Base-by-base conservation (phyloP, 2,888 invertebrate species). In the Hydriomena furcata region DNA sequence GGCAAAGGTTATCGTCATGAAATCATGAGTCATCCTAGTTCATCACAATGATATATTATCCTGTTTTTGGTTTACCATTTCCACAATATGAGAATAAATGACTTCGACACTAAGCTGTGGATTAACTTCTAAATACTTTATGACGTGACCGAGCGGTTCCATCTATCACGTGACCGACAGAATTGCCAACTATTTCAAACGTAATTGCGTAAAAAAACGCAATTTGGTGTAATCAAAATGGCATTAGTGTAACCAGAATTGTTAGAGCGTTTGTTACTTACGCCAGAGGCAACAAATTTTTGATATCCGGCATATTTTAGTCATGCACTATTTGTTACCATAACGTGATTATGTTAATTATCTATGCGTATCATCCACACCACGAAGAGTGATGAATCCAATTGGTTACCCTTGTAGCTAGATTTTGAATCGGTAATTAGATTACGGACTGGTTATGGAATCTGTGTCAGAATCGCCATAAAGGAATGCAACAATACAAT, bases 201-300 rank as follows among this genome's bases (percentile, higher is more conserved):
- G 55, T 60, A 49, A 53, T 68, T 73, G 70, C 64, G 71, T 74
- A 81, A 82, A 80, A n/a, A 79, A 77, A 79, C 70, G 64, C 59
- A 82, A 83, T 82, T 82, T 79, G 71, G 70, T 68, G 75, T 80
- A 85, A 88, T 88, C 86, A 87, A 87, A 87, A 81, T 60, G 60
- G 71, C 85, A 88, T 88, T 88, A 88, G 84, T 65, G 60, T 66
- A 65, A 67, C 66, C 43, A 40, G 68, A 73, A 71, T 76, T 72
- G 71, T 75, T 69, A 65, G 64, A 72, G 66, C 66, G 69, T 60
- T 67, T 64, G 60, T 56, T 71, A 58, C 60, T 59, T 66, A 58
- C 58, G 66, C 65, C 61, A 65, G 54, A 55, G 55, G 65, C 66
- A 63, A 58, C 58, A 58, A 55, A 54, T 60, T 66, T 71, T 66